Base-by-base conservation (phyloP, 2,888 invertebrate species). In the Gymnosoma rotundatum region DNA sequence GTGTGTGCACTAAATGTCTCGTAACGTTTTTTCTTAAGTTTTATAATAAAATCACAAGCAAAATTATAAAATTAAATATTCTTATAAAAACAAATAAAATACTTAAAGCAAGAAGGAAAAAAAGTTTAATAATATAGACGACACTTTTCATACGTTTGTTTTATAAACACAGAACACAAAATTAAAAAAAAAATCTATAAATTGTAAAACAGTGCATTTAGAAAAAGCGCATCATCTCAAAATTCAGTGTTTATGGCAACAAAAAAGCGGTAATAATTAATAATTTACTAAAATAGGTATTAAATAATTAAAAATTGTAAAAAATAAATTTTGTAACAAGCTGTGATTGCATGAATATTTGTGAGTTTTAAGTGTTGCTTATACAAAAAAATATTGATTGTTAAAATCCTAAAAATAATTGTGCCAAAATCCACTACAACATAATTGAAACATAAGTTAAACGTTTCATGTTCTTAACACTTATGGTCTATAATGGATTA, bases 1-100 rank as follows among this genome's bases (percentile, higher is more conserved):
- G 87, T 88, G 87, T 87, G 88, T 90, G 89, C 90, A 91, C 91
- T 84, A 91, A 89, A 90, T 89, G 90, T 90, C 89, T 90, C 88
- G 86, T 89, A 89, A 89, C 89, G 88, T 89, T 88, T 89, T 87
- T 87, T 75, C 82, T 85, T 87, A 86, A 78, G 88, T 87, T 87
- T 88, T 88, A 78, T 84, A 85, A 73, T 85, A 88, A 78, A 52
- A 42, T 42, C 42, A 42, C 52, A 86, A 83, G 70, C 58, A 79
- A 81, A 75, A 74, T 64, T 76, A 75, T 48, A 32, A 70, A 85
- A 74, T 60, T 75, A 76, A 74, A 66, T 80, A 58, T 75, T 66
- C 50, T 79, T 50, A 36, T 42, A 63, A 75, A 75, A 75, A 75
- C 52, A 79, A 56, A 60, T 56, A 54, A 60, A 73, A 63, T 61